Base-by-base conservation (phyloP, 1,140 invertebrate species). In the Phymastichus coffea region DNA sequence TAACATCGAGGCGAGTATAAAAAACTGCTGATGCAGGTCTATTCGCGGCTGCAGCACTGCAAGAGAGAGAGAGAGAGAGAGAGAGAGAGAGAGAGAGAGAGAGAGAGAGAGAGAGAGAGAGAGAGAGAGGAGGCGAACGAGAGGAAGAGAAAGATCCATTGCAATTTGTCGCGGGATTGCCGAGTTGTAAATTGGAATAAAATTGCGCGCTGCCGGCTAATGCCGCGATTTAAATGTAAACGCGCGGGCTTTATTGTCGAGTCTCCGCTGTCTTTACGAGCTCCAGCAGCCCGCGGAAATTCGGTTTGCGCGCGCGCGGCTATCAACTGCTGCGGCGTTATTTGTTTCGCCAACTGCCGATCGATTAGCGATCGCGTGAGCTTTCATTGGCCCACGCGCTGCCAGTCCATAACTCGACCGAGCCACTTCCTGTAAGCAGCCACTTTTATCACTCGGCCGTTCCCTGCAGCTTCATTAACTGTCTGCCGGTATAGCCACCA, bases 201-300 rank as follows among this genome's bases (percentile, higher is more conserved):
- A 69, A 71, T 72, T 71, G 67, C 68, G 63, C 56, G 61, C 62
- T n/a, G n/a, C n/a, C n/a, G n/a, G 64, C 62, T 72, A 70, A 72
- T 69, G 66, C 65, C 57, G 63, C 68, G 65, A 72, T 72, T 72
- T 70, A 69, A 72, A 71, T 72, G 70, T 67, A 71, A 72, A 72
- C 68, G 68, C 43, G 64, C 58, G 57, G 62, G 65, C 65, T 64
- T 64, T 67, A 66, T 56, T 56, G 51, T 48, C 61, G 47, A 2
- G 22, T 7, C 12, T 9, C 3, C 19, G 10, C 37, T 49, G 25
- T 57, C 46, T 57, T 57, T 57, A 57, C 46, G 55, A 57, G 46
- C 17, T 25, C 30, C 40, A 25, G 46, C 37, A 40, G 20, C 23
- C 33, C 17, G 53, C 40, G 43, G 49, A 57, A 57, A 57, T 57